These are phyloP conservation scores for Chaetodon auriga DNA, from an alignment of 2,113 vertebrate species.

Conservation along the genomic window DNA sequence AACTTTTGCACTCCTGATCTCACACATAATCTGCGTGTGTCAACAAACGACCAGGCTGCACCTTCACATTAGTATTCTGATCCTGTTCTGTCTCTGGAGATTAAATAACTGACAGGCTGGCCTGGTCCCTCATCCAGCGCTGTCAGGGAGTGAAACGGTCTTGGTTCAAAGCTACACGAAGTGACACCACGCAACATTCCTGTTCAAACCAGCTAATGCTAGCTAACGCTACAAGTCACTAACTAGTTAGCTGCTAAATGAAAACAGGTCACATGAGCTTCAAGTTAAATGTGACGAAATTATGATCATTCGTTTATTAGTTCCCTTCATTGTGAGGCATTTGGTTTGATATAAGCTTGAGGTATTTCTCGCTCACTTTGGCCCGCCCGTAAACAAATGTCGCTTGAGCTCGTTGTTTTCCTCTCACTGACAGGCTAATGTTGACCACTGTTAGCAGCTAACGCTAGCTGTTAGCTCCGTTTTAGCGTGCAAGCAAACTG, in stretches of 20 bases:
- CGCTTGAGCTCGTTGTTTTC: conserved; percentile 32
- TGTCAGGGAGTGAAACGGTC: background rate
- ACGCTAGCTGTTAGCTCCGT: conserved; percentile 35
- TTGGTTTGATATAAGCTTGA: background rate
- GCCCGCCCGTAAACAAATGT: conserved; percentile 40
- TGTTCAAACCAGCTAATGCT: background rate
- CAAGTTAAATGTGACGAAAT: background rate
- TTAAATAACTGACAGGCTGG: background rate
- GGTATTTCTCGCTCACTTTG: accelerated
- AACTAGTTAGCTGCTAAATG: background rate
- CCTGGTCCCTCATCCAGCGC: background rate
- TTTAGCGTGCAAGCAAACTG: conserved; percentile 4
- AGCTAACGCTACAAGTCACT: background rate
- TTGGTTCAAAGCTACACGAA: background rate
- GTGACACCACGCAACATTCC: background rate
- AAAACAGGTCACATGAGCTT: background rate
- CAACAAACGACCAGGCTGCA: background rate
- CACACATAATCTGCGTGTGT: background rate
- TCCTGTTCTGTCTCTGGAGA: background rate
- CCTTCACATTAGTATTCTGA: background rate
- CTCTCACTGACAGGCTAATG: conserved; percentile 41
- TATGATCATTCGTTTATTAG: background rate
- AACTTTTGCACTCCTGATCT: background rate
- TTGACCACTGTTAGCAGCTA: conserved; percentile 45
- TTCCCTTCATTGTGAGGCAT: too few species aligned